Evolutionary conservation across 1,140 invertebrate genomes (phyloP), one percentile per base, ranked within the genome.

Genomic region (Drosophila aff.): DNA sequence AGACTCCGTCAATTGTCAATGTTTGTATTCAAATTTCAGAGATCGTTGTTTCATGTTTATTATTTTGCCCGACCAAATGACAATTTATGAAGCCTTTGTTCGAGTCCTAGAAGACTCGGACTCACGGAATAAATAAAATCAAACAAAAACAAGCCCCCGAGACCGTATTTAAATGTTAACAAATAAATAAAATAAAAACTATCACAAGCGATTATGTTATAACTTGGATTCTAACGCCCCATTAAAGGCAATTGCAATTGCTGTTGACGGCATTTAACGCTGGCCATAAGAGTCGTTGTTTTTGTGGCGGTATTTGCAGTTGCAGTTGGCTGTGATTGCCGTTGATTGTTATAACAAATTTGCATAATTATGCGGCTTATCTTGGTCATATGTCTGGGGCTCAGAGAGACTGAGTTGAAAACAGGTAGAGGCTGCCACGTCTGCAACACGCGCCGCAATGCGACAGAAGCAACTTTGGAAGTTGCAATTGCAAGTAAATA

Each of bases 351-450:
- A 81, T 89, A 84, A 82, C 85, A 82, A 90, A 90, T 90, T 90
- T 90, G 86, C 85, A 90, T 90, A 91, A 90, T 90, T 90, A 90
- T 90, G 86, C 86, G 86, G 81, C 86, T 90, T 90, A 90, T 85
- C 85, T 90, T 82, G 85, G 86, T 59, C 82, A 91, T 79, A 90
- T 82, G 85, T 90, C 86, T 85, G 65, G 61, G 58, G 64, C 38
- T 33, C 28, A 33, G 50, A 18, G 40, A 31, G 50, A 59, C 64
- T 33, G 49, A 67, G 47, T 62, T 60, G 75, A 77, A 67, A 74
- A 65, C 71, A 73, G 71, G 62, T 44, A 57, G 55, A 47, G 21
- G 38, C 23, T 65, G 53, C 50, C 55, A 68, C 61, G 47, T 44
- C 38, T 67, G 62, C 66, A 63, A 67, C 77, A 85, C 61, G 63